Conservation (phyloP, 2,113 vertebrate genomes). For the Aphelocoma coerulescens region DNA sequence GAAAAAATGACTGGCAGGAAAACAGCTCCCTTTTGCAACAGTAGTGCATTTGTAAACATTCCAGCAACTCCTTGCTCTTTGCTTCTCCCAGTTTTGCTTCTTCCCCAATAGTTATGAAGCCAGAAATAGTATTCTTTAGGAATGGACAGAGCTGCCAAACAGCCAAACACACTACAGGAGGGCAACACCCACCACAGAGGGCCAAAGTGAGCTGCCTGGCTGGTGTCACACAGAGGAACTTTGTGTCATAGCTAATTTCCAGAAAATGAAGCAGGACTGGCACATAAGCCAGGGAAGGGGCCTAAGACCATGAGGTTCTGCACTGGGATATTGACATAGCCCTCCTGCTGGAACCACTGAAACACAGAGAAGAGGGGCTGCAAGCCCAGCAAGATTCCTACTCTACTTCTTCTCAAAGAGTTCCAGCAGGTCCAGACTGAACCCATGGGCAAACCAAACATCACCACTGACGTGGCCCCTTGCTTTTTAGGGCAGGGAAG, state of each 20-base stretch:
- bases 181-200: neutral
- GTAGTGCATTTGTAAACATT: neutral
- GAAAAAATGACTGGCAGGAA: neutral
- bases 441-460: neutral
- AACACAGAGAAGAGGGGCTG: neutral
- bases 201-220: neutral
- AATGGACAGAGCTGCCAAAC: neutral
- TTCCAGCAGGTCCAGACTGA: neutral
- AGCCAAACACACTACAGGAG: neutral
- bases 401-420: neutral
- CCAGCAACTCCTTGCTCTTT: neutral
- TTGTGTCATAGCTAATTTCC: neutral
- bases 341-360: neutral
- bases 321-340: accelerated
- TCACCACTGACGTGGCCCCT: accelerated
- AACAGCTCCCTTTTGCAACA: neutral
- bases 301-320: neutral
- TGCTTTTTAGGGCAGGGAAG: neutral
- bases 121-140: neutral
- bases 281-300: neutral
- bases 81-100: neutral
- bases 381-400: neutral
- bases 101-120: accelerated
- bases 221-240: neutral
- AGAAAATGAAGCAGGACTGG: neutral